Base-by-base conservation (phyloP, 2,888 invertebrate species). In the Antheraea yamamai region DNA sequence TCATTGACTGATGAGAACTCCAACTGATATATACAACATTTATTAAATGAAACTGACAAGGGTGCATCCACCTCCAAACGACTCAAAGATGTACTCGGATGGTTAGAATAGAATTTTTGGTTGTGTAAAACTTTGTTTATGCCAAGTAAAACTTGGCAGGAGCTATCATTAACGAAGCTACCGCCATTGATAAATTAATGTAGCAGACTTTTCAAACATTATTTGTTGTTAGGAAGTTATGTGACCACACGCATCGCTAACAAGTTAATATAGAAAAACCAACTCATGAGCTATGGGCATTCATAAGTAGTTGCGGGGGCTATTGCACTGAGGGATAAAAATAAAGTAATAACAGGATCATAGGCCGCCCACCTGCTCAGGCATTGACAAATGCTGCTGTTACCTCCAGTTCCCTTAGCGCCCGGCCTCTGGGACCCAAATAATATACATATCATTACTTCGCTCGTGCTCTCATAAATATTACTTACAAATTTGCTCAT, bases 401-500 rank as follows among this genome's bases (percentile, higher is more conserved):
- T 85, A 84, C 83, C 77, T 78, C 78, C 79, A 78, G 81, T 85
- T 89, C 88, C 89, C 89, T 82, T 84, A 84, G 85, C 86, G 83
- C 86, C 81, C 83, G 82, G 81, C 84, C 85, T 81, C 82, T 78
- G 84, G 84, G 85, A 83, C 89, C 91, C 91, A 91, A 92, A 93
- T 92, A 92, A 91, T 91, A 92, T 92, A 92, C 93, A 92, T 92
- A 92, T 92, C 91, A 92, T 93, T 92, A 92, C 89, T 91, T 88
- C 85, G 87, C 88, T 85, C 88, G 84, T 87, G 88, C 87, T 85
- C 89, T 85, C 91, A 91, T 92, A 91, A 92, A 93, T 93, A 92
- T 91, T 89, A 88, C 91, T 88, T 88, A 90, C 88, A 90, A 90
- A 90, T 91, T 91, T 87, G 87, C 90, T 88, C 84, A 86, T 88